Conservation (phyloP, 2,113 vertebrate species). For the Dicaeum eximium region DNA sequence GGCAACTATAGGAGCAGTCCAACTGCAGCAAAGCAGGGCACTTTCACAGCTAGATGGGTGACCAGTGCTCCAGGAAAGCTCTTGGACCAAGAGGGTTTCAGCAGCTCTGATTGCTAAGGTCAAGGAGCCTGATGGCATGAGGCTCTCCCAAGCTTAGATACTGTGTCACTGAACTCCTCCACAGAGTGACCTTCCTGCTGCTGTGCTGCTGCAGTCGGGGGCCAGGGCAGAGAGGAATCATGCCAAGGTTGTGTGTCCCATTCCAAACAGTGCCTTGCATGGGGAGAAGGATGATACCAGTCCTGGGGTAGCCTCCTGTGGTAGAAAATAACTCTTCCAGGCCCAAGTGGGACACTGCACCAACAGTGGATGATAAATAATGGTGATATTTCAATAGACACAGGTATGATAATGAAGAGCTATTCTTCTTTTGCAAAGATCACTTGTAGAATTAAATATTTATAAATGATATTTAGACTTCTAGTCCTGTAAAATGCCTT, state of each 20-base stretch:
- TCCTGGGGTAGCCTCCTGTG: not conserved
- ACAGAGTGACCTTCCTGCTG: not conserved
- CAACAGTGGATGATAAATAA: slow-evolving; percentile 67
- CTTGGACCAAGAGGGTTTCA: not conserved
- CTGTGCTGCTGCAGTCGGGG: rapidly evolving
- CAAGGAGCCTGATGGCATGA: not conserved
- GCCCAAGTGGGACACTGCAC: slow-evolving; percentile 4
- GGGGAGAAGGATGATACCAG: not conserved
- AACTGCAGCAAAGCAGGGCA: not conserved
- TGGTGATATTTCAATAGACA: slow-evolving; percentile 68
- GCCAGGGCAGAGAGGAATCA: not conserved
- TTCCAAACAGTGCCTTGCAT: not conserved
- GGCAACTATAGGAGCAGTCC: not conserved
- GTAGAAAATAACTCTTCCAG: slow-evolving; percentile 27
- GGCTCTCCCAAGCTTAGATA: not conserved
- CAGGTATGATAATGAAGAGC: slow-evolving; percentile 69
- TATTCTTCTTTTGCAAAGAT: slow-evolving; percentile 67
- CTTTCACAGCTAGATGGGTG: not conserved
- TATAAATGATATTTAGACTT: slow-evolving; percentile 74
- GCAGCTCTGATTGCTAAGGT: not conserved
- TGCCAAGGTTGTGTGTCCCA: not conserved
- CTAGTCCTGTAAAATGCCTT: slow-evolving; percentile 54
- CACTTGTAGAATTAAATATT: slow-evolving; percentile 72
- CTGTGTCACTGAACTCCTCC: not conserved
- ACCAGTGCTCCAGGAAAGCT: not conserved